Evolutionary conservation across 2,113 vertebrate species (phyloP), one percentile per base, ranked within the genome.

Genomic region (Hypocryptadius cinnamomeus): DNA sequence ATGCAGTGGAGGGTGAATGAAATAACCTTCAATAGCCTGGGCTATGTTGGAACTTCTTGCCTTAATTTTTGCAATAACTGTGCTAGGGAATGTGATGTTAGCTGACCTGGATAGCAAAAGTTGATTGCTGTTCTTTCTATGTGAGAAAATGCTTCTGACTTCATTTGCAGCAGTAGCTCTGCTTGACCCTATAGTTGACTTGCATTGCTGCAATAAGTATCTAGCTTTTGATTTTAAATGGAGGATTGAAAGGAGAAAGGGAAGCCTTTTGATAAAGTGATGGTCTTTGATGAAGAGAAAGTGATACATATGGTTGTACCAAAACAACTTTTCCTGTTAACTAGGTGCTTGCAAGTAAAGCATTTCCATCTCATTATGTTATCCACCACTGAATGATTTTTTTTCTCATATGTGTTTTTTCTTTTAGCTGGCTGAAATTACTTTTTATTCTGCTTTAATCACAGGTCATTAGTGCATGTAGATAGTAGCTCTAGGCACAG

Each of bases 31-130:
- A 93, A 96, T 95, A 96, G 88, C 93, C 47, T 97, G 96, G 63
- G 96, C 94, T 95, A 91, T 96, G 79, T 97, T 97, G 79, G 94
- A 98, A 85, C 97, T 40, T 94, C 96, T 93, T 98, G 97, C 30
- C 97, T 98, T 68, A 97, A 97, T 79, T 98, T 98, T 98, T 45
- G 98, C 98, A 33, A 97, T 24, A 87, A 40, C 31, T 65, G 8
- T 47, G n/a, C 37, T 73, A 73, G 50, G 98, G 94, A 98, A 99
- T 21, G 97, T 98, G 98, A 87, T 53, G 18, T 56, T 85, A 64
- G 39, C 28, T 92, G 78, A 72, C 31, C 45, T 65, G 59, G 28
- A 37, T 7, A 89, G n/a, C 47, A 79, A 56, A 51, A 57, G 20
- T 30, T 71, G 40, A 51, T 23, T 37, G 7, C 24, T 68, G 5